phyloP scores from a whole-genome alignment of 2,113 vertebrate species.

The Toxotes chatareus region DNA sequence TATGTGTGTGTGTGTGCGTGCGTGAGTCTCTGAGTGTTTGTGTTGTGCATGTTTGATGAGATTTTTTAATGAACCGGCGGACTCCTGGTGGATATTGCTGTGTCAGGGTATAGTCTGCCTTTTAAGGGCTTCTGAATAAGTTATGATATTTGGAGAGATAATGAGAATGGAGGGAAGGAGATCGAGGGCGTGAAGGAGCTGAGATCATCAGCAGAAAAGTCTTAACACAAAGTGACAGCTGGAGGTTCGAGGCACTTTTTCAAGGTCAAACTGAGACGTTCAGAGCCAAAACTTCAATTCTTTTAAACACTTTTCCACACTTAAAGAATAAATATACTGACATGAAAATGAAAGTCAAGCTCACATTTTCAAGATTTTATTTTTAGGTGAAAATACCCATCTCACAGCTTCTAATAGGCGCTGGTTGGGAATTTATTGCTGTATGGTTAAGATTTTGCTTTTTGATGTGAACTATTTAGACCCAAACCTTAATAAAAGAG shows the following conservation, averaged over 20 bases:
- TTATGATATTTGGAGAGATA: conserved; percentile 84
- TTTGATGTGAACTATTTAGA: not conserved
- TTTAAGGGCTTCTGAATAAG: conserved; percentile 83
- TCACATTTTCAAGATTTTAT: not conserved
- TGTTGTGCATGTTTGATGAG: conserved; percentile 76
- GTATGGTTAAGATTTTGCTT: not conserved
- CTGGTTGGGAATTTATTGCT: not conserved
- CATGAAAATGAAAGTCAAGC: not conserved
- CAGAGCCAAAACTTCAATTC: conserved; percentile 18
- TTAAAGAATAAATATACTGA: conserved; percentile 9
- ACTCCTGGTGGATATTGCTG: conserved; percentile 77
- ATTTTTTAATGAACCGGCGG: conserved; percentile 90
- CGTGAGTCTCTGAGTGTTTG: conserved; percentile 55
- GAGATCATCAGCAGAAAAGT: conserved; percentile 92
- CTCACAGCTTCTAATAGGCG: not conserved
- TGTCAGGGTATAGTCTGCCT: conserved; percentile 78
- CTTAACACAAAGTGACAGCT: conserved; percentile 78
- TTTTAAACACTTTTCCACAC: not conserved
- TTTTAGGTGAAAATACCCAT: not conserved
- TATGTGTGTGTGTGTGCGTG: conserved; percentile 50
- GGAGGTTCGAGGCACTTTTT: conserved; percentile 45
- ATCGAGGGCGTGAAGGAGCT: conserved; percentile 85
- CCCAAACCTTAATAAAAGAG: not conserved
- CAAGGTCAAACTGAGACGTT: conserved; percentile 65
- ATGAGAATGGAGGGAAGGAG: conserved; percentile 92